These are phyloP conservation scores for Pteropus alecto DNA, from an alignment of 2,113 vertebrate genomes.

Conservation along the genomic window DNA sequence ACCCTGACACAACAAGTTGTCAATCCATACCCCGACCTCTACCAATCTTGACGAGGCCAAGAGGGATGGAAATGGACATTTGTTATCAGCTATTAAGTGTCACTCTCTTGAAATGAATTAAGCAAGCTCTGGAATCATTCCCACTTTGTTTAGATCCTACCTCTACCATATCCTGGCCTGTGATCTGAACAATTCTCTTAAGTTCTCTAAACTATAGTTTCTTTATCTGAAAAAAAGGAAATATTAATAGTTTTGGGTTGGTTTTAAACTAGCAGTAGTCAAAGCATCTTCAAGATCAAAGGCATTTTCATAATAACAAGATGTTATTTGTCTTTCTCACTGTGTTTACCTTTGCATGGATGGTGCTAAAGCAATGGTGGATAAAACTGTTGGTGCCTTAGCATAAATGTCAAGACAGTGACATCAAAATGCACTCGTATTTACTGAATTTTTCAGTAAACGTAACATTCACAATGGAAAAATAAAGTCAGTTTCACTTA, in stretches of 20 bases:
- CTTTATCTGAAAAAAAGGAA: background rate
- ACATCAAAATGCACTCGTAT: background rate
- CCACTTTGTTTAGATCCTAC: background rate
- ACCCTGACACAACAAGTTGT: background rate
- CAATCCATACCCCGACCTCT: background rate
- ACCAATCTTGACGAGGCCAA: background rate
- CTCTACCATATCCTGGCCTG: background rate
- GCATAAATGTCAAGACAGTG: background rate
- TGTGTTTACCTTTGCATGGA: background rate
- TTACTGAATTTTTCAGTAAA: background rate
- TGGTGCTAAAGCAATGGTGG: background rate
- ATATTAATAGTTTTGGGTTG: background rate
- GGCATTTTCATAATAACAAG: background rate
- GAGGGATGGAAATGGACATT: background rate
- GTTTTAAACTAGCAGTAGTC: background rate
- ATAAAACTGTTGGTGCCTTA: background rate
- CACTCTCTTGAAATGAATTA: background rate
- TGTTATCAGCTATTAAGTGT: background rate
- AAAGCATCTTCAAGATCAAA: background rate
- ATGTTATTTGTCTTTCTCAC: background rate
- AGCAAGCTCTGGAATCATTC: background rate
- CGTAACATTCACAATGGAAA: background rate
- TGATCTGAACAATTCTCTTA: background rate
- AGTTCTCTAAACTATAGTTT: background rate
- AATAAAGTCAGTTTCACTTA: background rate